These are phyloP conservation scores for Amphipyra tragopoginis DNA, from an alignment of 2,888 invertebrate species.

Conservation along the genomic window DNA sequence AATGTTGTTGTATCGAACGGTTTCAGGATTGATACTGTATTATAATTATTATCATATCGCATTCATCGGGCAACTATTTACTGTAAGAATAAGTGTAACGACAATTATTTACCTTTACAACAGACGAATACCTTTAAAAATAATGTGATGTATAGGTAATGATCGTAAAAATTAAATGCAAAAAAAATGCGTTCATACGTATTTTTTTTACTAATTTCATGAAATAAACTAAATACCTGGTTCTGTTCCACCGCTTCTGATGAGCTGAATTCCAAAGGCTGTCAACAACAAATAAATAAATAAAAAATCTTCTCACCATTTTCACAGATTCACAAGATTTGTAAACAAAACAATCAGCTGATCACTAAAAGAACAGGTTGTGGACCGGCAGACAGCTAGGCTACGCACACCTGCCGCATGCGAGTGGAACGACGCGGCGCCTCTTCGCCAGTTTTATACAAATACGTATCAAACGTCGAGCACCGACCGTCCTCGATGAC, in stretches of 20 bases:
- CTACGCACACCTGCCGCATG: slow-evolving; percentile 59
- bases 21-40: no score
- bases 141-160: no score
- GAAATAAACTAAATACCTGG: slow-evolving; percentile 25
- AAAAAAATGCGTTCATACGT: no score
- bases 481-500: slow-evolving; percentile 48
- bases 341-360: slow-evolving; percentile 28
- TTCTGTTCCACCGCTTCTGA: slow-evolving; percentile 2
- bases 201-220: no score
- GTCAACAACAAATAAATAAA: slow-evolving; percentile 23
- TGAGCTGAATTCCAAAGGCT: slow-evolving; percentile 29
- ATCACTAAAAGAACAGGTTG: slow-evolving; percentile 19
- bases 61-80: no score
- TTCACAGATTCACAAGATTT: slow-evolving; percentile 39
- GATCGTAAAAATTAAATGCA: no score
- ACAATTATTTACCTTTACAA: no score
- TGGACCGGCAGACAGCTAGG: slow-evolving; percentile 36
- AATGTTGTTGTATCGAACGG: no score
- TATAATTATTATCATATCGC: no score
- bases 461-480: slow-evolving; percentile 63
- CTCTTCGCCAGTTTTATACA: slow-evolving; percentile 71
- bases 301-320: slow-evolving; percentile 54
- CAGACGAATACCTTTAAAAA: no score
- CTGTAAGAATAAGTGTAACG: no score
- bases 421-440: slow-evolving; percentile 62